phyloP scores from a whole-genome alignment of 2,888 invertebrate genomes.

The Eupithecia inturbata region DNA sequence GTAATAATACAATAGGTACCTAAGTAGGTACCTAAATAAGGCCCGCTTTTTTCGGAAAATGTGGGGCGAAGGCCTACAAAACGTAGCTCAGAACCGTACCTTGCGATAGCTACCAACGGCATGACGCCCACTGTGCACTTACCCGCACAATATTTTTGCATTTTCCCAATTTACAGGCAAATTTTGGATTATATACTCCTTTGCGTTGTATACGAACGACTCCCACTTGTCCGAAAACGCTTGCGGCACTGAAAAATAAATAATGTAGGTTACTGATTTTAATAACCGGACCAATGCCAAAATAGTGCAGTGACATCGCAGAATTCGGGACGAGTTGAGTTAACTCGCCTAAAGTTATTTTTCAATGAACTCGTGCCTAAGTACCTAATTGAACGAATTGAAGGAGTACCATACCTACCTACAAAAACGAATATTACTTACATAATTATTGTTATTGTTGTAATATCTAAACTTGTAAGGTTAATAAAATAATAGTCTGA shows the following conservation, averaged over 20 bases:
- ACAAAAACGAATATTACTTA: too few species aligned
- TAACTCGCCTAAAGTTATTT: too few species aligned
- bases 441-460: too few species aligned
- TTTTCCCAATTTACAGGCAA: constrained; percentile 79
- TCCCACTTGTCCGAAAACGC: constrained; percentile 65
- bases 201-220: constrained; percentile 67
- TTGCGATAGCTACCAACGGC: too few species aligned
- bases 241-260: constrained; percentile 60
- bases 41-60: too few species aligned
- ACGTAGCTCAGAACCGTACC: too few species aligned
- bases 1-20: too few species aligned
- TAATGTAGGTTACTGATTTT: background rate
- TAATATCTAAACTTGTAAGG: background rate
- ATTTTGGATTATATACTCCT: constrained; percentile 77
- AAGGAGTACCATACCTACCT: background rate
- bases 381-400: background rate
- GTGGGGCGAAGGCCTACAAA: too few species aligned
- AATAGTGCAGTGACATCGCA: background rate
- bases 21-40: too few species aligned
- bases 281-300: background rate
- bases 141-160: constrained; percentile 62
- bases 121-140: constrained; percentile 11
- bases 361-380: background rate
- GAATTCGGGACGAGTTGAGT: background rate
- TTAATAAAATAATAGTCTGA: too few species aligned